Conservation (phyloP, 2,113 vertebrate genomes). For the Channa argus region DNA sequence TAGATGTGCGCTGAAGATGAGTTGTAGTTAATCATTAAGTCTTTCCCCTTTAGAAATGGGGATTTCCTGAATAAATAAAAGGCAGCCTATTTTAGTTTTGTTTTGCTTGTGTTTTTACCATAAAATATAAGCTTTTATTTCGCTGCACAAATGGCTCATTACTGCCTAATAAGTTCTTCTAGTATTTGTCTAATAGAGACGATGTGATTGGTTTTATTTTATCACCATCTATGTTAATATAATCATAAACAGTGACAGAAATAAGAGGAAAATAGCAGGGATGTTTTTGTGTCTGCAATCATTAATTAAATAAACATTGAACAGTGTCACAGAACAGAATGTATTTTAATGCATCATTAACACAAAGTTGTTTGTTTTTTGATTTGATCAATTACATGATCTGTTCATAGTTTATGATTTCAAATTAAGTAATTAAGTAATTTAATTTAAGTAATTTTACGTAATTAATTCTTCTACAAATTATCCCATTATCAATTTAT, state of each 20-base stretch:
- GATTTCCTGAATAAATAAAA: constrained; percentile 3
- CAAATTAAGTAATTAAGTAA: not conserved
- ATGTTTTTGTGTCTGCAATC: constrained; percentile 17
- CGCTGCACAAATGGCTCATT: not conserved
- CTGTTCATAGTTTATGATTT: not conserved
- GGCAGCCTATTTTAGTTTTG: not conserved
- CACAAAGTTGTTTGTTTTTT: not conserved
- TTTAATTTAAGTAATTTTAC: not conserved
- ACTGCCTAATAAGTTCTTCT: not conserved
- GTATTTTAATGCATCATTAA: not conserved
- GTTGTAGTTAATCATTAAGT: not conserved
- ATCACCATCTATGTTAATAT: not conserved
- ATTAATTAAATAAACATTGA: not conserved
- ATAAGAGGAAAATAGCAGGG: not conserved
- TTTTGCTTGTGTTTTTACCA: too few relatives aligned
- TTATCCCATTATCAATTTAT: not conserved
- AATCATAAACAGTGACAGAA: not conserved
- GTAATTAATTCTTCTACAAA: not conserved
- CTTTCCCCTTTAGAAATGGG: constrained; percentile 2
- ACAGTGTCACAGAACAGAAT: constrained; percentile 36
- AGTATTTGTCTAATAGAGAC: not conserved
- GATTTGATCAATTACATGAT: not conserved
- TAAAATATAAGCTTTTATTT: not conserved
- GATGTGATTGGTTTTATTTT: not conserved
- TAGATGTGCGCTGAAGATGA: not conserved